phyloP scores from a whole-genome alignment of 2,888 invertebrate species.

The Holacanthella duospinosa region DNA sequence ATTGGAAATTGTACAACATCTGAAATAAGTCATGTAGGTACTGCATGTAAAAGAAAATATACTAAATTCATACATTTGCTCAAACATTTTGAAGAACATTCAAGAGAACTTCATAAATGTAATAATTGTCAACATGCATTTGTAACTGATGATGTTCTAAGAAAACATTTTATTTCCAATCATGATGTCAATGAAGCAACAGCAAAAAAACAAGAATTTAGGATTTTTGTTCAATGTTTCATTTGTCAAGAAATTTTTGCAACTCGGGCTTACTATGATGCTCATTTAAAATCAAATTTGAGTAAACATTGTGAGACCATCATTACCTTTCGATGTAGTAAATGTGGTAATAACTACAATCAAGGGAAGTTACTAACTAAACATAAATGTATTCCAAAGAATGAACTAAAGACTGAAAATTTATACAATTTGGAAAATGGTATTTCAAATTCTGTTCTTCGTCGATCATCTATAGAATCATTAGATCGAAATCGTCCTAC shows the following conservation, averaged over 20 bases:
- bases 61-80: background rate
- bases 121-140: background rate
- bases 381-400: background rate
- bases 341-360: background rate
- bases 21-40: background rate
- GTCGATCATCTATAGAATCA: too few relatives aligned
- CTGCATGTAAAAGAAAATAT: background rate
- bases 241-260: background rate
- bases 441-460: too few relatives aligned
- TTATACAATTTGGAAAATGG: too few relatives aligned
- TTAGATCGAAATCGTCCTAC: too few relatives aligned
- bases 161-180: background rate
- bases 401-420: background rate
- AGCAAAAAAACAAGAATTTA: too few relatives aligned
- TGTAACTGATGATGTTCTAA: background rate
- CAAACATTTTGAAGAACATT: background rate
- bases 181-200: too few relatives aligned
- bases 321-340: background rate
- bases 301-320: background rate
- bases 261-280: background rate
- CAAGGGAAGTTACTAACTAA: background rate
- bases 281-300: background rate
- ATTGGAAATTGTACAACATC: background rate
- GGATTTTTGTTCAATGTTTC: background rate
- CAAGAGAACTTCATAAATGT: background rate